These are phyloP conservation scores for Amphiprion ocellaris DNA, from an alignment of 2,113 vertebrate species.

Conservation along the genomic window DNA sequence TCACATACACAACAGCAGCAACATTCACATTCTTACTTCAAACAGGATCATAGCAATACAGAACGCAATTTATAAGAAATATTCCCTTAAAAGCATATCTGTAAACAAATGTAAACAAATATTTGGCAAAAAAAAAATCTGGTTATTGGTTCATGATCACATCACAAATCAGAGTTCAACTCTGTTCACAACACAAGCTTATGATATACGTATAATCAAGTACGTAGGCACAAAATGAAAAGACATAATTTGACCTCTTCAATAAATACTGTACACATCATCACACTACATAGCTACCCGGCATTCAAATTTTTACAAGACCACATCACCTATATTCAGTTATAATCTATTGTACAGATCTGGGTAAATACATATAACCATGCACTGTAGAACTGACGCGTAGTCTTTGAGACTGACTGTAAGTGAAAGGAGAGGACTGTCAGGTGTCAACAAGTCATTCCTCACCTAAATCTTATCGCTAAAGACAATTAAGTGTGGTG, in stretches of 20 bases:
- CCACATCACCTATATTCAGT: conserved; percentile 34
- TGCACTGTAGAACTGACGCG: conserved; percentile 50
- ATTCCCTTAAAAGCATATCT: conserved; percentile 45
- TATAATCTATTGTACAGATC: conserved; percentile 47
- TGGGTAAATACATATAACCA: conserved; percentile 54
- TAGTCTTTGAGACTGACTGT: conserved; percentile 28
- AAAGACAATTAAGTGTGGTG: not conserved
- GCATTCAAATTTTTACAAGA: conserved; percentile 51
- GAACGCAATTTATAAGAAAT: conserved; percentile 45
- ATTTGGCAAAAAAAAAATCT: conserved; percentile 52
- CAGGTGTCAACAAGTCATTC: conserved; percentile 33
- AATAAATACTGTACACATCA: conserved; percentile 77
- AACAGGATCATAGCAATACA: conserved; percentile 53
- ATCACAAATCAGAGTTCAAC: conserved; percentile 56
- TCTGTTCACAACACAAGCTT: conserved; percentile 51
- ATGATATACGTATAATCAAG: conserved; percentile 39
- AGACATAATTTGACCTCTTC: conserved; percentile 47
- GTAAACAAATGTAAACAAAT: conserved; percentile 56
- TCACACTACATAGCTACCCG: conserved; percentile 53
- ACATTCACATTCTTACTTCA: conserved; percentile 66
- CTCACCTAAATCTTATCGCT: conserved; percentile 12
- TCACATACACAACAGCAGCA: conserved; percentile 70
- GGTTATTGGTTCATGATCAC: conserved; percentile 18
- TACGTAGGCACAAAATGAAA: conserved; percentile 51
- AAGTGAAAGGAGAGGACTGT: conserved; percentile 21